phyloP scores from a whole-genome alignment of 2,797 vertebrate genomes.

The Falco cherrug region DNA sequence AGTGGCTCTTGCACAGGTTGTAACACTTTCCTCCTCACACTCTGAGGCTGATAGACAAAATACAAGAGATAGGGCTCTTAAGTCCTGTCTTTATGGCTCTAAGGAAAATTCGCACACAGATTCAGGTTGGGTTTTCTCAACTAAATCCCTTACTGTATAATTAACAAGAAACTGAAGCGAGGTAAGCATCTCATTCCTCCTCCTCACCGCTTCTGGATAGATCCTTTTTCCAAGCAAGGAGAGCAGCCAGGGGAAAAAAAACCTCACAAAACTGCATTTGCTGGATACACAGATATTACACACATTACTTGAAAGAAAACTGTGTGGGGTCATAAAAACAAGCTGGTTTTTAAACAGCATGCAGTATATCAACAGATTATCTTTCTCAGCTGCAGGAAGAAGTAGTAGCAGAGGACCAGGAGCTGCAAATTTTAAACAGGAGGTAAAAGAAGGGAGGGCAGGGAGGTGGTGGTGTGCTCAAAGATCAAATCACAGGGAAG shows the following conservation, averaged over 20 bases:
- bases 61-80: not conserved
- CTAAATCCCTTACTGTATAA: not conserved
- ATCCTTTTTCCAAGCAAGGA: not conserved
- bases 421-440: not conserved
- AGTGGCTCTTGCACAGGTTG: not conserved
- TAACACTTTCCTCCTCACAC: not conserved
- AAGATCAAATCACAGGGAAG: not conserved
- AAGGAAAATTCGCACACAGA: not conserved
- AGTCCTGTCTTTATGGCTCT: not conserved
- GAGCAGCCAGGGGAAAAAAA: not conserved
- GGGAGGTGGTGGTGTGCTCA: not conserved
- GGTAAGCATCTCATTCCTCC: not conserved
- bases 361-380: not conserved
- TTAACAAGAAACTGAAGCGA: not conserved
- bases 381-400: not conserved
- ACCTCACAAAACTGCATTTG: not conserved
- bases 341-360: not conserved
- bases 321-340: not conserved
- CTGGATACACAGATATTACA: not conserved
- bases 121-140: not conserved
- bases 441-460: not conserved
- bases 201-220: not conserved
- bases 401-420: not conserved
- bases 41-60: not conserved
- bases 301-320: not conserved